Evolutionary conservation across 2,888 invertebrate genomes (phyloP).

Genomic region (Himalopsyche tibetana): DNA sequence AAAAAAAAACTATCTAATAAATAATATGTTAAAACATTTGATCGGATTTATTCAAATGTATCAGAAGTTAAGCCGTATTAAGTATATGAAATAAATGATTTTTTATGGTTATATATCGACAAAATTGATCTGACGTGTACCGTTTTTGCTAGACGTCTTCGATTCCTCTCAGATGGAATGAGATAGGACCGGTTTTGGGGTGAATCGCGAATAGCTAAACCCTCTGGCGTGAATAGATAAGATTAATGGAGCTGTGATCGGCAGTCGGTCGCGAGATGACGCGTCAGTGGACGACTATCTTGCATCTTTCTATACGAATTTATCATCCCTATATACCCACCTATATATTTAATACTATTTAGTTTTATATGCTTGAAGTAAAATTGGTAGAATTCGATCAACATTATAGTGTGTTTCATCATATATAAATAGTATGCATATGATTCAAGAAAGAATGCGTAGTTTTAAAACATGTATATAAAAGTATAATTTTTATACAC

Average conservation of each 20-base stretch:
- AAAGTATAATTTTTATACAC: too few relatives aligned
- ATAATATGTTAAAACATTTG: too few relatives aligned
- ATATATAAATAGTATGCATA: too few relatives aligned
- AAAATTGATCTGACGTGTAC: background rate
- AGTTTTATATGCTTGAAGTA: background rate
- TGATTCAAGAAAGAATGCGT: too few relatives aligned
- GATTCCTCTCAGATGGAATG: background rate
- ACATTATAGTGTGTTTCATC: background rate
- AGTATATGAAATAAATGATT: too few relatives aligned
- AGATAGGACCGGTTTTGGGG: slow-evolving; percentile 45
- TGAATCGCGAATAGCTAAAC: slow-evolving; percentile 67
- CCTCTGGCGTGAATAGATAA: slow-evolving; percentile 72
- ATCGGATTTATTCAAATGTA: too few relatives aligned
- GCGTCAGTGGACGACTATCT: slow-evolving; percentile 62
- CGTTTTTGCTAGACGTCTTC: background rate
- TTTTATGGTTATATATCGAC: too few relatives aligned
- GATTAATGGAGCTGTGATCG: slow-evolving; percentile 71
- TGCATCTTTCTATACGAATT: slow-evolving; percentile 22
- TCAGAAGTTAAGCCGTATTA: too few relatives aligned
- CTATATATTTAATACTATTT: background rate
- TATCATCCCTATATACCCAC: background rate
- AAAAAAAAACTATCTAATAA: too few relatives aligned
- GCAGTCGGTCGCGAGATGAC: slow-evolving; percentile 68
- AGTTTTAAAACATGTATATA: too few relatives aligned
- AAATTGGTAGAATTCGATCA: background rate